These are phyloP conservation scores for Echinometra lucunter DNA, from an alignment of 53 echinoderm and acorn worm genomes.

Conservation along the genomic window DNA sequence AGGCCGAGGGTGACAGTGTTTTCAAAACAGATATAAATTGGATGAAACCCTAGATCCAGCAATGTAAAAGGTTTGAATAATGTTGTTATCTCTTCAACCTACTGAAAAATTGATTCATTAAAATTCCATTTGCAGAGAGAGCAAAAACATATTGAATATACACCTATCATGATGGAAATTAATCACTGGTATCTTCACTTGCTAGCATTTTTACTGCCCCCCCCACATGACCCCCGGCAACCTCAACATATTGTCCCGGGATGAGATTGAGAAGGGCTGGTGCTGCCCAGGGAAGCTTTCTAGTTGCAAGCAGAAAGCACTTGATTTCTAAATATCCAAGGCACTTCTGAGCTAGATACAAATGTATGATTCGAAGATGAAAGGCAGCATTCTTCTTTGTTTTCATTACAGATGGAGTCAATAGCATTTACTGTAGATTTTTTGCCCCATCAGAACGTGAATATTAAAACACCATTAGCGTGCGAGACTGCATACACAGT, in stretches of 20 bases:
- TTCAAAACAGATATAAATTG: background rate
- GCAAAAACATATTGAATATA: background rate
- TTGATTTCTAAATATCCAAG: background rate
- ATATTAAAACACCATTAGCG: background rate
- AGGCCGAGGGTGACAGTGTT: background rate
- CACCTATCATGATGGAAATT: background rate
- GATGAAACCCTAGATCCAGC: background rate
- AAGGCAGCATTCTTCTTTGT: background rate
- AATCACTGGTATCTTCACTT: background rate
- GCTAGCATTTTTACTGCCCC: background rate
- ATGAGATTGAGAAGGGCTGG: background rate
- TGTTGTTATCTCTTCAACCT: background rate
- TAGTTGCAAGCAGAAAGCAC: background rate
- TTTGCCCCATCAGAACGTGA: background rate
- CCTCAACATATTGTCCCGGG: background rate
- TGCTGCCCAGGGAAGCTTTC: background rate
- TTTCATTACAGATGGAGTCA: background rate
- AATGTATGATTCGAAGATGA: background rate
- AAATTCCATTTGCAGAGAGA: background rate
- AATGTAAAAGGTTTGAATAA: background rate
- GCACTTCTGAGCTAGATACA: too few species aligned
- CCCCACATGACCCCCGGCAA: too few species aligned
- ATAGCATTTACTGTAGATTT: background rate
- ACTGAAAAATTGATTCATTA: background rate
- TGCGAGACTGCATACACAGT: background rate